Evolutionary conservation across 1,140 invertebrate genomes (phyloP).

Genomic region (Panulirus ornatus): DNA sequence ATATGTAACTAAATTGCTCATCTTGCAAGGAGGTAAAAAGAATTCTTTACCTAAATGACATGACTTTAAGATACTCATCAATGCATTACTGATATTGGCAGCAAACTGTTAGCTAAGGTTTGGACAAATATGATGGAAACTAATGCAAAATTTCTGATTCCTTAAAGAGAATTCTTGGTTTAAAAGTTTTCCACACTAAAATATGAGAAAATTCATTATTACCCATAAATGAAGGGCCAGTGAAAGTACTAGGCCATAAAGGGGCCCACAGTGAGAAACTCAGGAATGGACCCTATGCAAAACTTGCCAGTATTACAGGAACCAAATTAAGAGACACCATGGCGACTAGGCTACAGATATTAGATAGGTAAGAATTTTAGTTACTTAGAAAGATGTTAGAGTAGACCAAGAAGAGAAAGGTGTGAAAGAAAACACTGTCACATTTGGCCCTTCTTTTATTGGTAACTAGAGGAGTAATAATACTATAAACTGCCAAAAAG

Average conservation of each 20-base stretch:
- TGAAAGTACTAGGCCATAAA: slow-evolving; percentile 12
- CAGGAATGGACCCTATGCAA: too few species aligned
- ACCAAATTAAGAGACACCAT: background rate
- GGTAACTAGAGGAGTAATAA: slow-evolving; percentile 52
- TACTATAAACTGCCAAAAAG: background rate
- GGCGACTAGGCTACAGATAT: background rate
- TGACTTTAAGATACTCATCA: too few species aligned
- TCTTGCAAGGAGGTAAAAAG: too few species aligned
- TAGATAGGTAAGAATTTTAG: background rate
- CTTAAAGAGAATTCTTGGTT: too few species aligned
- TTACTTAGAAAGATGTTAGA: slow-evolving; percentile 13
- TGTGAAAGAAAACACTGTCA: slow-evolving; percentile 68
- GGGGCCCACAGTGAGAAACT: background rate
- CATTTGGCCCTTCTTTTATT: slow-evolving; percentile 70
- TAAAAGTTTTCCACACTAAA: too few species aligned
- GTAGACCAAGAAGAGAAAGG: slow-evolving; percentile 47
- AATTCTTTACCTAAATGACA: too few species aligned
- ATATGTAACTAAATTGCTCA: too few species aligned
- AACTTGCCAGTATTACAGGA: background rate
- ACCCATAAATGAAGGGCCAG: slow-evolving; percentile 66
- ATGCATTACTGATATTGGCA: too few species aligned
- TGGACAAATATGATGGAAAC: too few species aligned
- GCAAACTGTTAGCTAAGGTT: too few species aligned
- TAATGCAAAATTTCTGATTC: too few species aligned
- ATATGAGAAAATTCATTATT: background rate